Evolutionary conservation across 2,888 invertebrate species (phyloP), one percentile per base, ranked within the genome.

Genomic region (Eustalomyia histrio): DNA sequence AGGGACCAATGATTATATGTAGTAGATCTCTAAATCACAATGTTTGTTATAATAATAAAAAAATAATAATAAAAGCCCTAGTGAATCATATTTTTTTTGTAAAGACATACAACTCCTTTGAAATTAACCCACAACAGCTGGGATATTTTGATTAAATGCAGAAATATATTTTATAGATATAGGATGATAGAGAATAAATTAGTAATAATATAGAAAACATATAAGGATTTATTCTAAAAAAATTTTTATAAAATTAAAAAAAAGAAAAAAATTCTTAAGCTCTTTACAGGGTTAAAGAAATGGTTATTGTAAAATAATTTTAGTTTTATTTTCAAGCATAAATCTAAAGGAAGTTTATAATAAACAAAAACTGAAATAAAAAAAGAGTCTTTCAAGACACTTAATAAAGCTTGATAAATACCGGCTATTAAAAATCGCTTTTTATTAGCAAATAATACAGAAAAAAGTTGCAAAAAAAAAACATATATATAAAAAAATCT

Each of bases 351-450:
- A 39, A 39, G 39, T 29, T 29, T 29, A 29, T 29, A 39, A 39
- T 39, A 39, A 12, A 39, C 39, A 39, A 39, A 39, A 39, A 29
- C 7, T 55, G 3, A 29, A 29, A 29, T 29, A 29, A 39, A 35
- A 39, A 39, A 39, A 39, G n/a, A n/a, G 1, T 29, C 29, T 67
- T 53, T 52, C 65, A 18, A 65, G 63, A 33, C 50, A 53, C 58
- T 60, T 65, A 79, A 75, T 60, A 75, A 80, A 80, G 75, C 79
- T 50, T 75, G 79, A 80, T 67, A 75, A 80, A 80, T 80, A 67
- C 35, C 53, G 35, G 75, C 71, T 67, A 75, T 75, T 80, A 75
- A 79, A 76, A 50, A 65, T 64, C 55, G 50, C 24, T 65, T 69
- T 71, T 75, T 79, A 33, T 64, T 55, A 18, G 21, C 14, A 47